Evolutionary conservation across 2,888 invertebrate genomes (phyloP), one percentile per base, ranked within the genome.

Genomic region (Plagiodera versicolora): DNA sequence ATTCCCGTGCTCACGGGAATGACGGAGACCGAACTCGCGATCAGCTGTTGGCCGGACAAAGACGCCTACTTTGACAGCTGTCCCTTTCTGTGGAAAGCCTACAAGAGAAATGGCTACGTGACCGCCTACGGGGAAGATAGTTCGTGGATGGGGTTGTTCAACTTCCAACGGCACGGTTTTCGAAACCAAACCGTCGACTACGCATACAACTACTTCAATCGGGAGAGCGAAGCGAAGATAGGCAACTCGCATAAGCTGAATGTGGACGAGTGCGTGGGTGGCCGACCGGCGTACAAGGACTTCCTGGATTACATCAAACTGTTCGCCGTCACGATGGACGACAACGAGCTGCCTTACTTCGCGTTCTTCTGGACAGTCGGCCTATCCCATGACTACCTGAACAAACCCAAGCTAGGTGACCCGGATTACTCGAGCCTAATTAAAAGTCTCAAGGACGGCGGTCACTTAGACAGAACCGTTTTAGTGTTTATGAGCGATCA

Each of bases 71-170:
- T 91, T 75, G 95, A 95, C 74, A 81, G 85, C 11, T 95, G 94
- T 72, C 86, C 89, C 0, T 91, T 94, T 68, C 82, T 95, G 51
- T 96, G 95, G 95, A 88, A 92, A 63, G 84, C 88, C 69, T 95
- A 83, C 77, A 87, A 87, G 65, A 80, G 84, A 1, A 81, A 83
- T 0, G 91, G 92, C 0, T 95, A 88, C 75, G 84, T 85, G 52
- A 95, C 96, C 0, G 85, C 89, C 0, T 90, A 90, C 63, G 92
- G 87, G 0, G 96, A 97, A 82, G 96, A 97, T 75, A 87, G 90
- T 1, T 88, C 89, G 0, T 80, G 81, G 67, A 87, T 94, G 76
- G 89, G 90, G 0, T 86, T 91, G 1, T 96, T 96, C 74, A 92
- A 92, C 74, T 95, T 89, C 73, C 80, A 86, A 24, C 90, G 89